A percentile compares a stretch with the other conserved stretches of the same genome.
These are phyloP conservation scores for Cheilosia vulpina DNA, from an alignment of 2,888 invertebrate species.

Conservation along the genomic window DNA sequence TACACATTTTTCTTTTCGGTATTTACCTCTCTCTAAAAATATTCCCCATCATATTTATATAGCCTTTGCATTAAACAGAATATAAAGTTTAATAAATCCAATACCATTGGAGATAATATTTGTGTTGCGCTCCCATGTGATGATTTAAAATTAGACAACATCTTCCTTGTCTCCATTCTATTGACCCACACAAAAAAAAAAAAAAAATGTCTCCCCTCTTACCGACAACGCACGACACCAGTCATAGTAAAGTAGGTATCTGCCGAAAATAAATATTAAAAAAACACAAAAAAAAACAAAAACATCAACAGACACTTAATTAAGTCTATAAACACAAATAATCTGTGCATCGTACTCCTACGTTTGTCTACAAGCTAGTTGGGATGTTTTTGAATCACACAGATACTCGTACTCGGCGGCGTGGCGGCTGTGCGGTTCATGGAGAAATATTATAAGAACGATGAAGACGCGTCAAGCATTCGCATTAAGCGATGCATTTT, in stretches of 20 bases:
- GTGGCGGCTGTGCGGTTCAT: conserved; percentile 8
- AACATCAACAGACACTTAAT: conserved; percentile 62
- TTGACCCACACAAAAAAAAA: conserved; percentile 33
- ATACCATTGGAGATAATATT: conserved; percentile 30
- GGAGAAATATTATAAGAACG: conserved; percentile 13
- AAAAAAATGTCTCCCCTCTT: not conserved
- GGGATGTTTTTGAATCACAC: conserved; percentile 1
- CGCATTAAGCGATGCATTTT: conserved; percentile 47
- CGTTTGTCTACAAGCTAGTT: not conserved
- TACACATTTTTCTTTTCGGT: not conserved
- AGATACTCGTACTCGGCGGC: not conserved
- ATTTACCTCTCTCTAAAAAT: not conserved
- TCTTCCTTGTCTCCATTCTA: conserved; percentile 37
- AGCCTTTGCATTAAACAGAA: not conserved
- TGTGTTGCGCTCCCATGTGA: conserved; percentile 21
- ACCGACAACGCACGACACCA: conserved; percentile 15
- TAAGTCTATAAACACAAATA: conserved; percentile 55
- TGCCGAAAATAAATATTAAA: conserved; percentile 51
- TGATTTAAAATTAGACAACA: conserved; percentile 37
- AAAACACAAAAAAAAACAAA: conserved; percentile 22
- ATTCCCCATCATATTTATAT: not conserved
- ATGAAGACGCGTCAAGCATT: conserved; percentile 13
- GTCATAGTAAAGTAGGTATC: conserved; percentile 37
- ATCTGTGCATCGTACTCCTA: conserved; percentile 4
- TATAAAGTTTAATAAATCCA: conserved; percentile 15